Evolutionary conservation across 2,888 invertebrate species (phyloP), one percentile per base, ranked within the genome.

Genomic region (Orthonychiurus folsomi): DNA sequence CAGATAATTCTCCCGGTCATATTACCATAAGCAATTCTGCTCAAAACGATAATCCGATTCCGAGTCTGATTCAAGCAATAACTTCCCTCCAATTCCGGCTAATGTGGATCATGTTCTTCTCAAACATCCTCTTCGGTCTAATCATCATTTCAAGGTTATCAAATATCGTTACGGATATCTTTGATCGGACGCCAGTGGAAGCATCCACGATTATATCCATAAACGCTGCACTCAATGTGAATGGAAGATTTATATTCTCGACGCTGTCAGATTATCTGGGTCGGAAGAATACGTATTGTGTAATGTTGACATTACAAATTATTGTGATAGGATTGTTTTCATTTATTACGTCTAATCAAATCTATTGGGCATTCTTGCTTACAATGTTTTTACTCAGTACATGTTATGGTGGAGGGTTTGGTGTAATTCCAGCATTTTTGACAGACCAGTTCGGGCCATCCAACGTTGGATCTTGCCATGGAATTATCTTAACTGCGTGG

Each of bases 141-240:
- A 68, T 70, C 18, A 55, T 68, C 20, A 69, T 71, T 50, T 66
- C 68, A 1, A 62, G 69, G 54, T 56, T 71, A n/a, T 69, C 71
- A 1, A 70, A 71, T 52, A 68, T 71, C 59, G 66, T 69, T 12
- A 69, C 66, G 1, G 69, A 69, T 26, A 62, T 71, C 9, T 71
- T 69, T 60, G 67, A 53, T 1, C 26, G 63, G 27, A 52, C 50
- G 9, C 27, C 67, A 1, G 58, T 64, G 5, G 63, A 62, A n/a
- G 69, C 71, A 3, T 37, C 71, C 0, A 69, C 69, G 0, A 55
- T 70, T 56, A 69, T 71, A 0, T 60, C 69, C 1, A 64, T 71
- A 1, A 71, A 71, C 27, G 69, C 69, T 1, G 69, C 66, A 0
- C 68, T 71, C 23, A 71, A 71, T 56, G 60, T 71, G 20, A 66